Base-by-base conservation (phyloP, 2,113 vertebrate genomes). In the Heterochromis multidens region DNA sequence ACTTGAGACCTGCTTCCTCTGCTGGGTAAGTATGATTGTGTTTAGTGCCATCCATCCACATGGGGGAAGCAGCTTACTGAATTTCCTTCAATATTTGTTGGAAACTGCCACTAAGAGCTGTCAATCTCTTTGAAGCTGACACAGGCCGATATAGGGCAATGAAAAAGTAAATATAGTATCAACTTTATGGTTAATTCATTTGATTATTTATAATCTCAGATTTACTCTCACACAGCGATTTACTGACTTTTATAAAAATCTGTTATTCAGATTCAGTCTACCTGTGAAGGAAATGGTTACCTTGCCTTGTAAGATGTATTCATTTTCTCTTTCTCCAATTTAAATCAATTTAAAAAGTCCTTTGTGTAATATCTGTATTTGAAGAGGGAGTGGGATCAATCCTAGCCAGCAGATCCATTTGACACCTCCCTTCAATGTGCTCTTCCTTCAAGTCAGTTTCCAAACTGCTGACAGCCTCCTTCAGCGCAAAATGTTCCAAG, bases 11-110 rank as follows among this genome's bases (percentile, higher is more conserved):
- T 27, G 5, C 27, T 46, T 72, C 21, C 9, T 52, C 16, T 62
- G 7, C 25, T 57, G 27, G 9, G 7, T 6, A n/a, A n/a, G 46
- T 8, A 7, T 58, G 6, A 46, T 6, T 8, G 17, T 67, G n/a
- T 13, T 9, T 65, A 80, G 67, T 86, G 83, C 52, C 33, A 27
- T 43, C 8, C 86, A 67, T 65, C 91, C 95, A 94, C 91, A 88
- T 0, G 79, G 83, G 78, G 92, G 93, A 76, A 78, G 81, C 77
- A 90, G 29, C 54, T 35, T 3, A 43, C 25, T 23, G 27, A 13
- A 61, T 21, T 11, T 17, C 5, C 33, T 70, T 14, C 11, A 8
- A 13, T 3, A 10, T 16, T 2, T 3, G 9, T 23, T 79, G 10
- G 46, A 27, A 62, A 7, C 4, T 17, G 14, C 21, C 13, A 23